phyloP scores from a whole-genome alignment of 2,888 invertebrate species.

The Leucania comma region DNA sequence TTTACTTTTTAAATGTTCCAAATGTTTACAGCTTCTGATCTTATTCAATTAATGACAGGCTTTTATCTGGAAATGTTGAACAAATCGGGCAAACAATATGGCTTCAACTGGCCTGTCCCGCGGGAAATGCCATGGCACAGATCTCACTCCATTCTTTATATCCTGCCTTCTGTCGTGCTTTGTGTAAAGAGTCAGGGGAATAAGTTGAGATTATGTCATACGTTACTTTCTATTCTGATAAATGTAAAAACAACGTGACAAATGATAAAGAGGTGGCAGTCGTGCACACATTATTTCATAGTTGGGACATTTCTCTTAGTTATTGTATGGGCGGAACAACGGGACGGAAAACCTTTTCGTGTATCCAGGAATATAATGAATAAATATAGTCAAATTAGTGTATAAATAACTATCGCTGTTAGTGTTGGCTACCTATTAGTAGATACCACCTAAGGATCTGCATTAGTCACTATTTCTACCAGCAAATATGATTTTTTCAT shows the following conservation, averaged over 20 bases:
- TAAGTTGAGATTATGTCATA: constrained; percentile 69
- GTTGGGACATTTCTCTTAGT: constrained; percentile 33
- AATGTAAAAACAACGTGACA: constrained; percentile 70
- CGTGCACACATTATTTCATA: constrained; percentile 43
- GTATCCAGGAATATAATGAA: constrained; percentile 4
- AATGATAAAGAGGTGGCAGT: constrained; percentile 55
- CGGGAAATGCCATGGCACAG: constrained; percentile 50
- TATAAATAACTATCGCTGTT: neutral
- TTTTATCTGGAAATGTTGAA: constrained; percentile 40
- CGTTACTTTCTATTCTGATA: constrained; percentile 64
- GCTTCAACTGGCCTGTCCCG: constrained; percentile 28
- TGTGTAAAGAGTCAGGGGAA: constrained; percentile 65
- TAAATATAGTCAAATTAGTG: constrained; percentile 1
- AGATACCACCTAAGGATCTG: neutral
- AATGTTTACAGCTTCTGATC: constrained; percentile 18
- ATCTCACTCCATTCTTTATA: constrained; percentile 63
- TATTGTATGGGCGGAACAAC: constrained; percentile 12
- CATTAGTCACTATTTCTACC: neutral
- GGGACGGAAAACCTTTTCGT: constrained; percentile 2
- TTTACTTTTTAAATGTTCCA: constrained; percentile 34
- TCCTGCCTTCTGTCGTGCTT: constrained; percentile 64
- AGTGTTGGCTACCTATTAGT: neutral
- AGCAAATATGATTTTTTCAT: neutral
- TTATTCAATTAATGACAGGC: constrained; percentile 40
- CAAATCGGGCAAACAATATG: constrained; percentile 37